Conservation (phyloP, 2,888 invertebrate species). For the Lycaena phlaeas region DNA sequence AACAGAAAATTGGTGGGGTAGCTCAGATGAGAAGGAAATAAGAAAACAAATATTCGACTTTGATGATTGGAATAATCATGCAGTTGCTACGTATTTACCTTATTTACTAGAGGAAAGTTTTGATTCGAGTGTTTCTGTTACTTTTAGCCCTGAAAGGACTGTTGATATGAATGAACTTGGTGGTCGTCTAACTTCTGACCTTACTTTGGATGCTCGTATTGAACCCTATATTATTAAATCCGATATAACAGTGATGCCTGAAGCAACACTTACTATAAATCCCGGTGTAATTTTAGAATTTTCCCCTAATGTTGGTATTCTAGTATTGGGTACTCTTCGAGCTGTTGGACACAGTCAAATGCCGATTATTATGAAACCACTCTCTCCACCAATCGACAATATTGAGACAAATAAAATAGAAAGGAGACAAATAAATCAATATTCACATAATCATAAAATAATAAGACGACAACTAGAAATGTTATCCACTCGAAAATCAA, state of each 20-base stretch:
- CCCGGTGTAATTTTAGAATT: slow-evolving; percentile 95
- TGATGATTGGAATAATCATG: slow-evolving; percentile 99
- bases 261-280: slow-evolving; percentile 86
- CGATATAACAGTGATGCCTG: slow-evolving; percentile 98
- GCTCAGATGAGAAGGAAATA: slow-evolving; percentile 80
- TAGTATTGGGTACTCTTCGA: slow-evolving; percentile 91
- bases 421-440: slow-evolving; percentile 50
- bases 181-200: slow-evolving; percentile 80
- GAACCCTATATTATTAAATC: slow-evolving; percentile 86
- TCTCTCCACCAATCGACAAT: slow-evolving; percentile 41
- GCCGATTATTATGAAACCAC: slow-evolving; percentile 85
- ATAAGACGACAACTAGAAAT: slow-evolving; percentile 71
- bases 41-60: slow-evolving; percentile 94
- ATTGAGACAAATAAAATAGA: slow-evolving; percentile 46
- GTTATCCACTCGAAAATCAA: slow-evolving; percentile 73
- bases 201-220: slow-evolving; percentile 75
- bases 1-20: slow-evolving; percentile 98
- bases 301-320: slow-evolving; percentile 94
- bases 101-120: slow-evolving; percentile 85
- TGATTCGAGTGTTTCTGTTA: slow-evolving; percentile 82
- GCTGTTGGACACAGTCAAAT: slow-evolving; percentile 85
- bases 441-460: slow-evolving; percentile 42
- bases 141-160: slow-evolving; percentile 71
- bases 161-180: slow-evolving; percentile 80
- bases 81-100: slow-evolving; percentile 91